Conservation (phyloP, 2,113 vertebrate genomes). For the Pipra filicauda region DNA sequence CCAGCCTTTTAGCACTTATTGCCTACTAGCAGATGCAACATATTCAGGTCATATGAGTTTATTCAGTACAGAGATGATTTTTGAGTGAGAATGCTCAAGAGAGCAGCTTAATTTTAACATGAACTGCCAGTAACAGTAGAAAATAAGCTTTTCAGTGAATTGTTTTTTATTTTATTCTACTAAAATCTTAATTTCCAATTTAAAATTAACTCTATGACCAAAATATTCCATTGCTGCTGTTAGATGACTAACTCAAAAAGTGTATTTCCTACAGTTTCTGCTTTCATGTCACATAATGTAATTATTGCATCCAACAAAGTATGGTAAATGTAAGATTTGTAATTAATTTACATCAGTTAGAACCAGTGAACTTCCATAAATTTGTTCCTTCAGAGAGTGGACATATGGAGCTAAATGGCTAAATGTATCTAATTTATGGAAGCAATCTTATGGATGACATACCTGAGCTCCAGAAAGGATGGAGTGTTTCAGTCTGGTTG, state of each 20-base stretch:
- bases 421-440: not conserved
- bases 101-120: not conserved
- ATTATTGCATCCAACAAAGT: not conserved
- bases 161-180: not conserved
- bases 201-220: not conserved
- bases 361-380: not conserved
- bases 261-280: not conserved
- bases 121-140: not conserved
- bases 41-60: conserved; percentile 29
- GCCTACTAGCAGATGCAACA: not conserved
- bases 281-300: not conserved
- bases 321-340: not conserved
- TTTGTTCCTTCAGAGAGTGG: not conserved
- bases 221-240: not conserved
- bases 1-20: not conserved
- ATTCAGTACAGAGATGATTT: not conserved
- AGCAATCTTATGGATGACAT: not conserved
- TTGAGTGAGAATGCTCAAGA: not conserved
- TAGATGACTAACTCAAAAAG: not conserved
- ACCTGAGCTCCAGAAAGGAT: not conserved
- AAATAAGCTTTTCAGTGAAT: not conserved
- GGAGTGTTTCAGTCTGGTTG: rapidly evolving
- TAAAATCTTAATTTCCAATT: not conserved
- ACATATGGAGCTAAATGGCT: not conserved
- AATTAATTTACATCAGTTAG: not conserved